A percentile compares a stretch with the other conserved stretches of the same genome.
These are phyloP conservation scores for Megalops cyprinoides DNA, from an alignment of 2,797 vertebrate genomes.

Conservation along the genomic window DNA sequence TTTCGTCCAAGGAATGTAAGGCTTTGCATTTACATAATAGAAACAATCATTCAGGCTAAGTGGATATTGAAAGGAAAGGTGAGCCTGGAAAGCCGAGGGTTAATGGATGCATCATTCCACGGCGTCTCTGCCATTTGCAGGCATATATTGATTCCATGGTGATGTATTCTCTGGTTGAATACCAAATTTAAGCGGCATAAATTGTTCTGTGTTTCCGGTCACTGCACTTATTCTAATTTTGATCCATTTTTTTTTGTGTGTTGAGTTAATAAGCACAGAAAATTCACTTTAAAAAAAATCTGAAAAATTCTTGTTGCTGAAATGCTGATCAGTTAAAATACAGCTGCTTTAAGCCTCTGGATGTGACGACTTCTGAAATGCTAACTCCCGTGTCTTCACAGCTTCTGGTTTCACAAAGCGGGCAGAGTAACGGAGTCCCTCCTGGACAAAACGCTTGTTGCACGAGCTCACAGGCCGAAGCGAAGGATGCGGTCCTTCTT, in stretches of 20 bases:
- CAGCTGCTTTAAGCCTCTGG: background rate
- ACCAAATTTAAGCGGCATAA: background rate
- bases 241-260: background rate
- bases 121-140: background rate
- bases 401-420: background rate
- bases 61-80: background rate
- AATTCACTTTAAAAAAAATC: background rate
- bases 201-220: background rate
- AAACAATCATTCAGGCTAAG: background rate
- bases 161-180: background rate
- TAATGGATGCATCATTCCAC: background rate
- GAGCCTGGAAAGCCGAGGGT: background rate
- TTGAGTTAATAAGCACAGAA: background rate
- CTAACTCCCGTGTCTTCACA: background rate
- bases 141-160: background rate
- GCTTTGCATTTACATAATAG: slow-evolving; percentile 13
- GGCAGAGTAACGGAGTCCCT: background rate
- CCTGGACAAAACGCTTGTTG: background rate
- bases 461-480: background rate
- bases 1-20: slow-evolving; percentile 4
- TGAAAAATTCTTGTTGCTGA: background rate
- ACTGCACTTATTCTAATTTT: background rate
- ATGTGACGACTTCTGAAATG: background rate
- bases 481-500: background rate
- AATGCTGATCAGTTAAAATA: slow-evolving; percentile 3